Evolutionary conservation across 1,140 invertebrate species (phyloP).

Genomic region (Semibalanus balanoides): DNA sequence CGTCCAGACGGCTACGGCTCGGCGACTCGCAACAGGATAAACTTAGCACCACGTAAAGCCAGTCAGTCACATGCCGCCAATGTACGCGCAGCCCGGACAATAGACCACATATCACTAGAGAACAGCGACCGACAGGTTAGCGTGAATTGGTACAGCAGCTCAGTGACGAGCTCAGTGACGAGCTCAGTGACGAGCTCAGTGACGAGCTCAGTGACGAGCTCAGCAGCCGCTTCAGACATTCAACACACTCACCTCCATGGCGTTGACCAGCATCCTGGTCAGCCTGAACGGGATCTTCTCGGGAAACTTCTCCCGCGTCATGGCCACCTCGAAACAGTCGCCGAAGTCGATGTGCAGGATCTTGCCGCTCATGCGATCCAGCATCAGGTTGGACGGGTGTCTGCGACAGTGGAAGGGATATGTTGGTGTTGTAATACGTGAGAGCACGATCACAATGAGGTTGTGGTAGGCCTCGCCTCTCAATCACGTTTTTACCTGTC

Average conservation of each 20-base stretch:
- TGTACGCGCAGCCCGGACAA: not conserved
- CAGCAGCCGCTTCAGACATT: too few relatives aligned
- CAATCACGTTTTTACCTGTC: not conserved
- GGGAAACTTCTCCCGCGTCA: constrained; percentile 97
- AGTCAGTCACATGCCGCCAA: too few relatives aligned
- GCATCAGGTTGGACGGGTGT: constrained; percentile 98
- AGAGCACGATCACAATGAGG: not conserved
- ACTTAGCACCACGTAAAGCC: too few relatives aligned
- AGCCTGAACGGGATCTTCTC: constrained; percentile 98
- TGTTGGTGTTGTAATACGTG: not conserved
- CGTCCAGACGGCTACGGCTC: too few relatives aligned
- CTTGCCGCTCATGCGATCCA: constrained; percentile 93
- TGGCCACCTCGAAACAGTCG: constrained; percentile 99
- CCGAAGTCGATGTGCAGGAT: constrained; percentile 99
- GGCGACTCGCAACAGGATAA: too few relatives aligned
- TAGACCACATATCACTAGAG: constrained; percentile 3
- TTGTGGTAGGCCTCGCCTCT: not conserved
- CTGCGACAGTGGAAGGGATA: not conserved
- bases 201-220: too few relatives aligned
- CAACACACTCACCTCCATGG: constrained; percentile 63
- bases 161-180: too few relatives aligned
- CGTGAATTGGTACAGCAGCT: too few relatives aligned
- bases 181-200: too few relatives aligned
- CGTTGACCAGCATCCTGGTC: constrained; percentile 97
- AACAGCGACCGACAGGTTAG: not conserved